Base-by-base conservation (phyloP, 2,113 vertebrate species). In the Potamarius usumacintae region DNA sequence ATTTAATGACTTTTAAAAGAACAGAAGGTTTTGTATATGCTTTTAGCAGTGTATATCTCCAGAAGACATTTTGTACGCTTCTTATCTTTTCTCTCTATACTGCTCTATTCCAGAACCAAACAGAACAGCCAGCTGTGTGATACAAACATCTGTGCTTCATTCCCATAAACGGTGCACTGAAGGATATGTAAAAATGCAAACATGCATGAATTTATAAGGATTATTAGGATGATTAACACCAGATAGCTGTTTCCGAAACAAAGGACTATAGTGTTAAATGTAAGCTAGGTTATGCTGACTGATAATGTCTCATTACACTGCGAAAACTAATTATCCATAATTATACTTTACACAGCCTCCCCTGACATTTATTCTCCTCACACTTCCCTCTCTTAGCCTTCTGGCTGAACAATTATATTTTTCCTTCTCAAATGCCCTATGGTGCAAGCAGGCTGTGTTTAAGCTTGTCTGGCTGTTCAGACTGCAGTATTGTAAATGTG, bases 321-420 rank as follows among this genome's bases (percentile, higher is more conserved):
- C 78, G 72, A 30, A 79, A 78, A 25, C 85, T 80, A 67, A 79
- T 80, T 86, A 67, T 86, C 60, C 20, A 4, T 86, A 67, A 65
- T 79, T 65, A 77, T 80, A 76, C 53, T 63, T 86, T 67, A 55
- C 48, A 67, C 60, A 27, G 34, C 52, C 74, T 65, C 74, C 42
- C 10, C 85, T 86, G 74, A 79, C 71, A 50, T 67, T 79, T 30
- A 79, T 53, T 80, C 52, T 55, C 18, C 74, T 65, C 74, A 78
- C 60, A 67, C 48, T 25, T 67, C 15, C 60, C 74, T 22, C 17
- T 85, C 34, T 62, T 78, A 58, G 53, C 34, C 55, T 74, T 77
- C 65, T n/a, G 62, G 14, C 81, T 83, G 81, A 82, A 82, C 30
- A 82, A 83, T 90, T 76, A 88, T 25, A 18, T 74, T 83, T 76